Conservation (phyloP, 2,113 vertebrate species). For the Antigone vipio region DNA sequence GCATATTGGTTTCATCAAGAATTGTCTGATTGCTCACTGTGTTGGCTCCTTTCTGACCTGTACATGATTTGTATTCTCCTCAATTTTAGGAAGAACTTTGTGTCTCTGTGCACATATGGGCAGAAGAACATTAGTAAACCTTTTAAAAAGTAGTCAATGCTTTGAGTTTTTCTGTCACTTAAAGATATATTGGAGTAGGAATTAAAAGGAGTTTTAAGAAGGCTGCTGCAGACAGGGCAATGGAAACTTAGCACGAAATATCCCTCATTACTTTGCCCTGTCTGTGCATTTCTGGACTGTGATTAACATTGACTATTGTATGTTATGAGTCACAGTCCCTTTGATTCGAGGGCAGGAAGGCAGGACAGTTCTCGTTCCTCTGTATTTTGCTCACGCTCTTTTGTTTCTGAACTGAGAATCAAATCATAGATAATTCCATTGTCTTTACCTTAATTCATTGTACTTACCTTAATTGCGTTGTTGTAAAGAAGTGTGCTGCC, state of each 20-base stretch:
- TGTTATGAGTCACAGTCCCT: background rate
- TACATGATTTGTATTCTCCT: slow-evolving; percentile 56
- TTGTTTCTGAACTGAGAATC: background rate
- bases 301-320: background rate
- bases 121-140: background rate
- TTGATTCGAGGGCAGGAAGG: background rate
- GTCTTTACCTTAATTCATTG: background rate
- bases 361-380: background rate
- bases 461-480: background rate
- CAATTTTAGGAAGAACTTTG: background rate
- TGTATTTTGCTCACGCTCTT: background rate
- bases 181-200: background rate
- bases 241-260: background rate
- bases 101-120: slow-evolving; percentile 19
- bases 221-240: background rate
- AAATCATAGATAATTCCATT: background rate
- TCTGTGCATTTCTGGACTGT: background rate
- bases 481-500: background rate
- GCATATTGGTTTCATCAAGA: slow-evolving; percentile 69
- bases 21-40: slow-evolving; percentile 26
- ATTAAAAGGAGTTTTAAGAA: background rate
- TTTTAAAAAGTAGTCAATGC: background rate
- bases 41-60: slow-evolving; percentile 41
- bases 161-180: background rate
- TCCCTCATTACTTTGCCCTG: background rate